Base-by-base conservation (phyloP, 2,113 vertebrate genomes). In the Aegotheles bennettii region DNA sequence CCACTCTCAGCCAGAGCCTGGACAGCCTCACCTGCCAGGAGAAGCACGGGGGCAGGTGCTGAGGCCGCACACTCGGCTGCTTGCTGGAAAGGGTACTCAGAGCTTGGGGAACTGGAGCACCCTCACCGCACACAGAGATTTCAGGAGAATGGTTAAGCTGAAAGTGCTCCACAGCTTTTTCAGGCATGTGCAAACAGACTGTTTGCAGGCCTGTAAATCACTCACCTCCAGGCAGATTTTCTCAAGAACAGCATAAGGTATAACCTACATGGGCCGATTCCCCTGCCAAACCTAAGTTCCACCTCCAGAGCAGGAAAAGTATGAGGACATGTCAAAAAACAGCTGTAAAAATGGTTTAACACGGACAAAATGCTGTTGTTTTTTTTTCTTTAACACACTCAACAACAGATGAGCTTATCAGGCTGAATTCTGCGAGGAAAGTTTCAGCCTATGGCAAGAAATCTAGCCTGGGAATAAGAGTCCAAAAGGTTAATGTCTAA, bases 291-390 rank as follows among this genome's bases (percentile, higher is more conserved):
- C 21, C 35, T 3, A 48, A 77, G 56, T 83, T 64, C 40, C 23
- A 48, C 17, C 35, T 90, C 51, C 56, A 81, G 86, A 77, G 47
- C 21, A 73, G 51, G 78, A 86, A 43, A 60, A 13, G n/a, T 54
- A 74, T 0, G 2, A 65, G 23, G 13, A 56, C 1, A 1, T 8
- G 11, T 40, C 18, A 68, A 80, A 75, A 68, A 84, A 28, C 9
- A 70, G 19, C 31, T 59, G 21, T 43, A 60, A 67, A 63, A 78
- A 69, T 9, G 4, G n/a, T 48, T 68, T 77, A 35, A 47, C 13
- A 31, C 1, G 2, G 43, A 51, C 0, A 2, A 83, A 84, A 84
- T 0, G 0, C 6, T 40, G n/a, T 8, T 51, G 4, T 2, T 3
- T 50, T 10, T 40, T 81, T 38, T 40, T 19, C 28, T 38, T 69